Evolutionary conservation across 35 echinoderm and acorn worm genomes (phyloP).

Genomic region (Apostichopus californicus): DNA sequence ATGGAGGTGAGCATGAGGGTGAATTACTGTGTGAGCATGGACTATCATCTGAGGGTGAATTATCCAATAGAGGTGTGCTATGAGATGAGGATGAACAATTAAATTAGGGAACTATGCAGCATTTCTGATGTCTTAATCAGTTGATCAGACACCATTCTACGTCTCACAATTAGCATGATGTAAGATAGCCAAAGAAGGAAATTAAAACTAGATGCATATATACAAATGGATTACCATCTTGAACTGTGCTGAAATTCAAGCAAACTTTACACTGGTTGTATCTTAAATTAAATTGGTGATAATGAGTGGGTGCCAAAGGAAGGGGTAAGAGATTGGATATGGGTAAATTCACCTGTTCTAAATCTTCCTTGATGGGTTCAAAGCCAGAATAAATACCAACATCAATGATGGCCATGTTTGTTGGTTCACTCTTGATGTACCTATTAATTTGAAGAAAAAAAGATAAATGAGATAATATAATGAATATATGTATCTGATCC

Average conservation of each 20-base stretch:
- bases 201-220: background rate
- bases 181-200: background rate
- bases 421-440: slow-evolving; percentile 58
- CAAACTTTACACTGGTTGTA: background rate
- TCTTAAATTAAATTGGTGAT: background rate
- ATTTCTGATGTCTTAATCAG: background rate
- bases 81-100: no score
- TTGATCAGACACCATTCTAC: background rate
- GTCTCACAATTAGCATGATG: background rate
- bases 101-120: background rate
- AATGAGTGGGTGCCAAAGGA: background rate
- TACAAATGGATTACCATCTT: no score
- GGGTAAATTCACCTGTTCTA: slow-evolving; percentile 60
- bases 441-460: slow-evolving; percentile 30
- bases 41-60: no score
- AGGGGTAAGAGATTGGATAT: background rate
- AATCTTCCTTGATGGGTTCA: slow-evolving; percentile 59
- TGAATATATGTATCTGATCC: background rate
- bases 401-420: slow-evolving; percentile 89
- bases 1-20: no score
- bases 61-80: no score
- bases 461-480: background rate
- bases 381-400: slow-evolving; percentile 93
- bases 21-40: no score
- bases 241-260: no score